Conservation (phyloP, 2,797 vertebrate genomes). For the Lepilemur septentrionalis region DNA sequence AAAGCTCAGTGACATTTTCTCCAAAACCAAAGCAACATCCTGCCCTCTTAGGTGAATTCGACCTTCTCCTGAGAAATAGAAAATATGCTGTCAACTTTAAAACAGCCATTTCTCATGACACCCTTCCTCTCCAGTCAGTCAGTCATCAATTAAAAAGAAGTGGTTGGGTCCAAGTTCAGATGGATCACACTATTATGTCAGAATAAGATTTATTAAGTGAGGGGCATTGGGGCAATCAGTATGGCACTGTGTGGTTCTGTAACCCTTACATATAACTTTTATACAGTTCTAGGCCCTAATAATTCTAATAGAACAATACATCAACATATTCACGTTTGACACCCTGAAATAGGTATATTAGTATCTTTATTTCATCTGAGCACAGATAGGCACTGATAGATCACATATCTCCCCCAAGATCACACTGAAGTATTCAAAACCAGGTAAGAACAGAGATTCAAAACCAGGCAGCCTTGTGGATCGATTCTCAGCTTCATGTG, state of each 20-base stretch:
- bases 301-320: neutral
- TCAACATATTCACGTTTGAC: neutral
- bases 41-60: neutral
- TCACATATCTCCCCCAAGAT: neutral
- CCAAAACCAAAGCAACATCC: neutral
- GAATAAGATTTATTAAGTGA: neutral
- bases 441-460: neutral
- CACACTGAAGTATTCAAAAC: neutral
- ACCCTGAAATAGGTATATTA: neutral
- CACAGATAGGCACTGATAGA: neutral
- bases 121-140: neutral
- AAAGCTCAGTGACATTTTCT: neutral
- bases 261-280: neutral
- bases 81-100: neutral
- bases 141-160: neutral
- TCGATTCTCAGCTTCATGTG: neutral
- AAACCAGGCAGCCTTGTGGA: neutral
- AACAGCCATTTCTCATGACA: neutral
- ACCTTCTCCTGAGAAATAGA: constrained; percentile 2
- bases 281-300: neutral
- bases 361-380: neutral
- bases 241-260: neutral
- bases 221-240: neutral
- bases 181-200: neutral
- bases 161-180: neutral